Evolutionary conservation across 2,113 vertebrate genomes (phyloP).

Genomic region (Poeciliopsis occidentalis): DNA sequence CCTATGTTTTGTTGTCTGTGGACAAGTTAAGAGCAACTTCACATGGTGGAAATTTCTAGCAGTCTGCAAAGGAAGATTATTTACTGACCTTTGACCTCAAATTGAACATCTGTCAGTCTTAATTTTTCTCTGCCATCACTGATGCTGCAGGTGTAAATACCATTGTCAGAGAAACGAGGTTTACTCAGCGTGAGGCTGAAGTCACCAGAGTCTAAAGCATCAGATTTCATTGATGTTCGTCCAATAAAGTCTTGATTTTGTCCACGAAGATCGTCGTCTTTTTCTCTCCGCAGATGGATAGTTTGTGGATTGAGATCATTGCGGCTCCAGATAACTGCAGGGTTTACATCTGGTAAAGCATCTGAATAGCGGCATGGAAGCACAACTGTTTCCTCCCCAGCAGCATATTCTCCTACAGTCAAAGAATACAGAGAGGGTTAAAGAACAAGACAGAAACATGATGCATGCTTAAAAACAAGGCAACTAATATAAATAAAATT

Average conservation of each 20-base stretch:
- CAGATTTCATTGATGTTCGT: accelerated
- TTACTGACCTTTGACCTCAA: background rate
- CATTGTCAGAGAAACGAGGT: background rate
- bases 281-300: background rate
- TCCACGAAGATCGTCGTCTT: background rate
- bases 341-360: accelerated
- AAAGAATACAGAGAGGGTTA: background rate
- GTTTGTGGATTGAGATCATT: accelerated
- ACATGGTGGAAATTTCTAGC: no score
- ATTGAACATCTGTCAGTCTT: background rate
- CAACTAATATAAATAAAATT: no score
- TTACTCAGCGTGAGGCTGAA: accelerated
- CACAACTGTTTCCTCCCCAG: background rate
- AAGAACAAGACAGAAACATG: accelerated
- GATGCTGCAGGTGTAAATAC: background rate
- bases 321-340: background rate
- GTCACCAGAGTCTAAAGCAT: accelerated
- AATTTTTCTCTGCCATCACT: accelerated
- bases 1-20: no score
- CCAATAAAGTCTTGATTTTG: background rate
- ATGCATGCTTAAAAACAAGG: no score
- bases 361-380: background rate
- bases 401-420: background rate
- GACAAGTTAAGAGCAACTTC: no score
- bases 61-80: no score